phyloP scores from a whole-genome alignment of 2,113 vertebrate genomes.

The Ciconia maguari region DNA sequence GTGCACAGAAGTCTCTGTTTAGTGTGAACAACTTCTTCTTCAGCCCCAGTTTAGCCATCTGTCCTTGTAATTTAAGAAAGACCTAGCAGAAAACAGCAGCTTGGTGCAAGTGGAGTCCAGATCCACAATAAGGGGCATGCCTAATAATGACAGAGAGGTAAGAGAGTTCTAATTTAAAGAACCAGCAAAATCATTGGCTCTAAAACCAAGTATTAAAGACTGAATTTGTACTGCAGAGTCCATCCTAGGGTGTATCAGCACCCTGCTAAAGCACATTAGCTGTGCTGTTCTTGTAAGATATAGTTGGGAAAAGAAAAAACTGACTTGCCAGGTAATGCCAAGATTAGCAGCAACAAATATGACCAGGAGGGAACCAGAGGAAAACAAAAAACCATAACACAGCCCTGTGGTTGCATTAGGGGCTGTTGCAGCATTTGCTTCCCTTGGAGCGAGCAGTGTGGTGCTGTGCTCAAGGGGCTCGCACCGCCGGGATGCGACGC shows the following conservation, averaged over 20 bases:
- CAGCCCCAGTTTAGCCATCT: constrained; percentile 47
- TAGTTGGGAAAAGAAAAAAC: neutral
- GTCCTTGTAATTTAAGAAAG: constrained; percentile 7
- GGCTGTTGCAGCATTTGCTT: neutral
- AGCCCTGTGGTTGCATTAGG: neutral
- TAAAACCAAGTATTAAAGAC: neutral
- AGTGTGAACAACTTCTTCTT: constrained; percentile 20
- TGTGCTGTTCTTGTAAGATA: neutral
- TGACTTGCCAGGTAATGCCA: neutral
- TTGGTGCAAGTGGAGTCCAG: neutral
- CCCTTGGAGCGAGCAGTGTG: fast-evolving
- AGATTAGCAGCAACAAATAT: neutral
- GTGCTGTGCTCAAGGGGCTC: neutral
- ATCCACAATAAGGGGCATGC: neutral
- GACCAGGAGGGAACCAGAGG: neutral
- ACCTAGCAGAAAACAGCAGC: neutral
- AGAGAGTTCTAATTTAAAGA: neutral
- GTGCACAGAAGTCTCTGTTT: neutral
- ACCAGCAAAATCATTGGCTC: neutral
- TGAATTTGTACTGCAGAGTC: neutral
- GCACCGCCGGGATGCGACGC: fast-evolving
- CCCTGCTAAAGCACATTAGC: neutral
- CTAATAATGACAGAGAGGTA: neutral
- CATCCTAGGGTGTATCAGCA: neutral
- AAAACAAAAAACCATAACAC: neutral